phyloP scores from a whole-genome alignment of 2,797 vertebrate species.

The Capromys pilorides region DNA sequence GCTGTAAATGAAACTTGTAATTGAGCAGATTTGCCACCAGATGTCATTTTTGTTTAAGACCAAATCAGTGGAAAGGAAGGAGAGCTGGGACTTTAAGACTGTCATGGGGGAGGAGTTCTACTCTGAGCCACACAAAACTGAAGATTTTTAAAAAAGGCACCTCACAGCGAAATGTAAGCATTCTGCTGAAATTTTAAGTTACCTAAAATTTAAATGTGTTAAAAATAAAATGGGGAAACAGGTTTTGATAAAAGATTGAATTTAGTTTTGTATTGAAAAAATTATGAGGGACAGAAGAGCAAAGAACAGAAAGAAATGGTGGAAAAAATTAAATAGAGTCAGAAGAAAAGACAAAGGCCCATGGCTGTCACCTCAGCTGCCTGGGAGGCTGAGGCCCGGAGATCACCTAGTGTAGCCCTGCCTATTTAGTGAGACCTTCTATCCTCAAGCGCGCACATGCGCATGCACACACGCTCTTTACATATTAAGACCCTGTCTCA shows the following conservation, averaged over 20 bases:
- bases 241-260: not conserved
- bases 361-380: not conserved
- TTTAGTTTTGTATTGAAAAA: constrained; percentile 47
- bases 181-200: not conserved
- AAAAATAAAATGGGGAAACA: not conserved
- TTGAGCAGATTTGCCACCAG: constrained; percentile 73
- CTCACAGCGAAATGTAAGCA: not conserved
- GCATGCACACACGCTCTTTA: not conserved
- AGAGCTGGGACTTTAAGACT: not conserved
- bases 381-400: not conserved
- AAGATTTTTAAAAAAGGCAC: not conserved
- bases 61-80: not conserved
- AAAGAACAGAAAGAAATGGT: not conserved
- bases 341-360: not conserved
- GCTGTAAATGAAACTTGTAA: constrained; percentile 48
- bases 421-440: not conserved
- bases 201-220: not conserved
- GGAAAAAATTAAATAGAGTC: not conserved
- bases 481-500: not conserved
- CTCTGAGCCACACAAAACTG: not conserved
- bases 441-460: too few species aligned
- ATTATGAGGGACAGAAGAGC: not conserved
- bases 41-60: constrained; percentile 70
- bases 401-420: not conserved
- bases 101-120: not conserved